Conservation (phyloP, 2,888 invertebrate genomes). For the Hirtodrosophila confusa region DNA sequence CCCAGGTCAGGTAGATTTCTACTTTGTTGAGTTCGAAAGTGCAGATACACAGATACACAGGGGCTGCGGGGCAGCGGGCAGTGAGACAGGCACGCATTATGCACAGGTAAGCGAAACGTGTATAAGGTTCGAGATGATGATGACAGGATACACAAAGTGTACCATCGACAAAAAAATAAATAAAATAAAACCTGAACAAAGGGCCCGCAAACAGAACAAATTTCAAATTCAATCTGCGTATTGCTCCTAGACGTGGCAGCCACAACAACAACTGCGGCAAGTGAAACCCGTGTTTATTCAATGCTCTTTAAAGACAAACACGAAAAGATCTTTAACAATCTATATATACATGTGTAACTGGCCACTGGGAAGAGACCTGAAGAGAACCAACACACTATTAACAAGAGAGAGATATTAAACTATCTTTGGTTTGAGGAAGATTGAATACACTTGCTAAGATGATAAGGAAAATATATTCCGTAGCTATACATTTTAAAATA, state of each 20-base stretch:
- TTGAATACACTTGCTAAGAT: no score
- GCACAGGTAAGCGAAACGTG: conserved; percentile 65
- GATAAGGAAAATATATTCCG: no score
- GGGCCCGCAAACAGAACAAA: conserved; percentile 17
- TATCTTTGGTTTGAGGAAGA: no score
- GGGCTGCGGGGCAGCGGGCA: not conserved
- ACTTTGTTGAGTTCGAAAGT: conserved; percentile 23
- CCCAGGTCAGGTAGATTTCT: conserved; percentile 63
- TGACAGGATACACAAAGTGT: conserved; percentile 67
- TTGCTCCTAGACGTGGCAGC: conserved; percentile 27
- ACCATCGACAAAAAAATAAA: conserved; percentile 16
- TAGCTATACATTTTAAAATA: no score
- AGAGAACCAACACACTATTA: conserved; percentile 13
- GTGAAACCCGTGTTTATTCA: conserved; percentile 41
- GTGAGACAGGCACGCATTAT: conserved; percentile 1
- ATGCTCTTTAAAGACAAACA: conserved; percentile 40
- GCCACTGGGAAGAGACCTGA: not conserved
- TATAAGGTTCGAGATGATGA: conserved; percentile 37
- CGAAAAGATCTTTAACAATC: conserved; percentile 16
- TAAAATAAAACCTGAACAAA: conserved; percentile 26
- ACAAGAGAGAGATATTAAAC: no score
- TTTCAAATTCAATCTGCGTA: conserved; percentile 63
- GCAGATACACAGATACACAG: conserved; percentile 31
- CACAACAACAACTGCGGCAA: conserved; percentile 14
- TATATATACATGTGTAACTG: not conserved